Conservation (phyloP, 1,140 invertebrate genomes). For the Eupeodes corollae region DNA sequence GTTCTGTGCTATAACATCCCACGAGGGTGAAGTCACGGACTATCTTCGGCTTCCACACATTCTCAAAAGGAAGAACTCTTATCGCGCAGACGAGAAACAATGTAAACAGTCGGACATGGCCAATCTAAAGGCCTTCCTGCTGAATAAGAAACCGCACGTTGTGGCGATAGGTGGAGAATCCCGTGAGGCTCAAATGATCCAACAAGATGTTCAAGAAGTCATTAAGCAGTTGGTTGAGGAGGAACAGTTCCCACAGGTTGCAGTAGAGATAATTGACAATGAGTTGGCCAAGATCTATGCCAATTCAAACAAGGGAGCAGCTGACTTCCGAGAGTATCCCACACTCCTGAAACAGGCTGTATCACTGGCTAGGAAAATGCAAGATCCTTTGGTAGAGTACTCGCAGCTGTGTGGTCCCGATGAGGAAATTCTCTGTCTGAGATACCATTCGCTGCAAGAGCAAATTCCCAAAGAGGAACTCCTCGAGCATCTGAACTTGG, state of each 20-base stretch:
- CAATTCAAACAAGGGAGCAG: constrained; percentile 75
- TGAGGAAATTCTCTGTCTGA: constrained; percentile 89
- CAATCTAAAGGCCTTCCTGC: constrained; percentile 75
- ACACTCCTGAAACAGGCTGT: constrained; percentile 78
- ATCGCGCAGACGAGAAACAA: constrained; percentile 55
- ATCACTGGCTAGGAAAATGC: constrained; percentile 79
- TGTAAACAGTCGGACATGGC: constrained; percentile 68
- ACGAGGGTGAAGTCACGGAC: constrained; percentile 86
- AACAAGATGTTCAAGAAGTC: constrained; percentile 71
- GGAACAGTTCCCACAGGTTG: constrained; percentile 78
- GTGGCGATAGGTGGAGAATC: constrained; percentile 86
- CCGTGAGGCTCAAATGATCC: constrained; percentile 72
- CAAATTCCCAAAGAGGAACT: constrained; percentile 76
- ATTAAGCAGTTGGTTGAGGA: constrained; percentile 65
- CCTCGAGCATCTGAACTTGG: constrained; percentile 70
- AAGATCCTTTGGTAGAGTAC: constrained; percentile 94
- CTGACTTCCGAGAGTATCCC: constrained; percentile 89
- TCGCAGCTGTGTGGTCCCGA: constrained; percentile 90
- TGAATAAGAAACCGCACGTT: constrained; percentile 85
- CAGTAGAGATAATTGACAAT: constrained; percentile 87
- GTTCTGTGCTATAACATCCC: constrained; percentile 75
- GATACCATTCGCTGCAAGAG: constrained; percentile 84
- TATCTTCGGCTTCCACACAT: constrained; percentile 78
- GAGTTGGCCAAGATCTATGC: constrained; percentile 84
- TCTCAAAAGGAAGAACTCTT: constrained; percentile 68